A percentile compares a stretch with the other conserved stretches of the same genome.
phyloP scores from a whole-genome alignment of 2,797 vertebrate genomes.

The Oophaga sylvatica region DNA sequence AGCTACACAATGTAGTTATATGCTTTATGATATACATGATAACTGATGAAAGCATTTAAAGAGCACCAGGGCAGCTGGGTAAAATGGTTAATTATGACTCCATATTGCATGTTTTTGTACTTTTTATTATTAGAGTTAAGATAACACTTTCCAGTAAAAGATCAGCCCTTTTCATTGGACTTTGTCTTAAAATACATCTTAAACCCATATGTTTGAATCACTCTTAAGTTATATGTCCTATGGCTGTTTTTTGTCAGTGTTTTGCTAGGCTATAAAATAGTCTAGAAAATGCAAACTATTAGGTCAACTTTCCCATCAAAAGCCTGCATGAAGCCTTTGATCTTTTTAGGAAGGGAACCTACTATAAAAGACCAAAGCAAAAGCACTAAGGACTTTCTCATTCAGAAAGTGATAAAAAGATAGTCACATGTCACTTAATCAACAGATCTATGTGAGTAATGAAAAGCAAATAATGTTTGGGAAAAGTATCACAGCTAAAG shows the following conservation, averaged over 20 bases:
- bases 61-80: not conserved
- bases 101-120: not conserved
- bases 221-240: not conserved
- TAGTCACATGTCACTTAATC: not conserved
- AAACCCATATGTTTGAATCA: conserved; percentile 17
- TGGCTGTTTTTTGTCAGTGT: not conserved
- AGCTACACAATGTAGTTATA: no score
- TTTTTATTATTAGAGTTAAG: not conserved
- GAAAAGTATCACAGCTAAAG: no score
- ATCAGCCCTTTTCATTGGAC: not conserved
- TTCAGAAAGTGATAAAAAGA: conserved; percentile 12
- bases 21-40: not conserved
- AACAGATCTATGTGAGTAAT: no score
- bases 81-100: not conserved
- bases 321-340: conserved; percentile 30
- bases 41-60: not conserved
- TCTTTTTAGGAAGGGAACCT: conserved; percentile 10
- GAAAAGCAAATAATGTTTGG: no score
- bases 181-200: not conserved
- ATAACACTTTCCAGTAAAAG: not conserved
- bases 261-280: not conserved
- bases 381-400: not conserved
- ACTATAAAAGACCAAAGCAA: conserved; percentile 40
- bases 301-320: conserved; percentile 16
- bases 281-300: not conserved